These are phyloP conservation scores for Simalia tracyae DNA, from an alignment of 2,797 vertebrate genomes.

Conservation along the genomic window DNA sequence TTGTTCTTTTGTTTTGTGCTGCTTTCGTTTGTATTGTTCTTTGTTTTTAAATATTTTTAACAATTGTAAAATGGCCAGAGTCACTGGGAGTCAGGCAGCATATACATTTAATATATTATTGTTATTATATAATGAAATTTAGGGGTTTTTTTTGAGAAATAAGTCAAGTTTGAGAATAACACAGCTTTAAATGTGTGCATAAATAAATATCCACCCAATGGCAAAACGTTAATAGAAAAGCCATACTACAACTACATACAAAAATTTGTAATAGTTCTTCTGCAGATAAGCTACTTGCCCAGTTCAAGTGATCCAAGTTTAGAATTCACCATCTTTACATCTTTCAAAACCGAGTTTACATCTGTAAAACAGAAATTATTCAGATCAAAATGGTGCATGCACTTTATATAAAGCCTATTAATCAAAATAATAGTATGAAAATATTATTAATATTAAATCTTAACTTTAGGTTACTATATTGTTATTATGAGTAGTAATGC, in stretches of 20 bases:
- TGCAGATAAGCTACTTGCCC: slow-evolving; percentile 68
- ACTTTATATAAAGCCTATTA: background rate
- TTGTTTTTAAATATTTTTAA: background rate
- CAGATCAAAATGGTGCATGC: background rate
- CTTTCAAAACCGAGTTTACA: slow-evolving; percentile 66
- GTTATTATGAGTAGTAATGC: background rate
- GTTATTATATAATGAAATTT: background rate
- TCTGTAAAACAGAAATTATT: slow-evolving; percentile 52
- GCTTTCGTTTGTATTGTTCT: background rate
- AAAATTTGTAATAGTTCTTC: slow-evolving; percentile 7
- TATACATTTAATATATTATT: background rate
- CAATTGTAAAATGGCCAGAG: background rate
- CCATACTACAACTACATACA: background rate
- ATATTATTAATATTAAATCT: background rate
- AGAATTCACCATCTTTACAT: slow-evolving; percentile 69
- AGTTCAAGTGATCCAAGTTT: slow-evolving; percentile 75
- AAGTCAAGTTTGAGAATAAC: background rate
- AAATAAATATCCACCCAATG: background rate
- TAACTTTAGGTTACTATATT: background rate
- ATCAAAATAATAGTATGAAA: background rate
- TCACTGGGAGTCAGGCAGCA: background rate
- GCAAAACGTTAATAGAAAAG: background rate
- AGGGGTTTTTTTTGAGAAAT: background rate
- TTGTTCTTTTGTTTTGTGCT: background rate
- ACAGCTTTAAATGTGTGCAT: background rate